phyloP scores from a whole-genome alignment of 2,113 vertebrate species.

The Meleagris gallopavo region DNA sequence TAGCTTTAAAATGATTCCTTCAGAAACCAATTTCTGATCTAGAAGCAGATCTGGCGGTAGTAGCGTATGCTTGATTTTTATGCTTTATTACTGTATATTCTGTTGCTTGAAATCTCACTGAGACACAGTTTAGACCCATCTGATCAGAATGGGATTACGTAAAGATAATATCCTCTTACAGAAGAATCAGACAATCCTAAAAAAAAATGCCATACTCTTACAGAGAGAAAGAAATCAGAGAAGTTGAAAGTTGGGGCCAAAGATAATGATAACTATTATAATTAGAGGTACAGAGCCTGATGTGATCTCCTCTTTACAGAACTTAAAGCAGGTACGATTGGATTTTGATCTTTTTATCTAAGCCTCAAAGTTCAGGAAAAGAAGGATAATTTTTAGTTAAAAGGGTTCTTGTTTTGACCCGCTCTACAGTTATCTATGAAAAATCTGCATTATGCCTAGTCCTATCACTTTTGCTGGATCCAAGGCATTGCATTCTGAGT shows the following conservation, averaged over 20 bases:
- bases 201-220: not conserved
- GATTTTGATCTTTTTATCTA: not conserved
- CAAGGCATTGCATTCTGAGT: not conserved
- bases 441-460: conserved; percentile 1
- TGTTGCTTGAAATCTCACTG: not conserved
- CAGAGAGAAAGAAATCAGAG: not conserved
- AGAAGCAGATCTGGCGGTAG: not conserved
- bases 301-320: not conserved
- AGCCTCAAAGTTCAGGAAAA: not conserved
- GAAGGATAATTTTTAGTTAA: not conserved
- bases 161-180: not conserved
- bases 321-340: not conserved
- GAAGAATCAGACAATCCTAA: not conserved
- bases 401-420: conserved; percentile 42
- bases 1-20: not conserved
- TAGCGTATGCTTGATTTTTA: not conserved
- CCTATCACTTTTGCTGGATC: not conserved
- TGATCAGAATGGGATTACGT: not conserved
- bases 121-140: not conserved
- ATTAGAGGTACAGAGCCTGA: not conserved
- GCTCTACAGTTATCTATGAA: conserved; percentile 10
- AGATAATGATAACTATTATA: not conserved
- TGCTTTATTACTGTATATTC: not conserved
- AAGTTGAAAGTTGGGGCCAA: not conserved
- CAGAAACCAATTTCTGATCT: not conserved